Base-by-base conservation (phyloP, 2,797 vertebrate species). In the Antrozous pallidus region DNA sequence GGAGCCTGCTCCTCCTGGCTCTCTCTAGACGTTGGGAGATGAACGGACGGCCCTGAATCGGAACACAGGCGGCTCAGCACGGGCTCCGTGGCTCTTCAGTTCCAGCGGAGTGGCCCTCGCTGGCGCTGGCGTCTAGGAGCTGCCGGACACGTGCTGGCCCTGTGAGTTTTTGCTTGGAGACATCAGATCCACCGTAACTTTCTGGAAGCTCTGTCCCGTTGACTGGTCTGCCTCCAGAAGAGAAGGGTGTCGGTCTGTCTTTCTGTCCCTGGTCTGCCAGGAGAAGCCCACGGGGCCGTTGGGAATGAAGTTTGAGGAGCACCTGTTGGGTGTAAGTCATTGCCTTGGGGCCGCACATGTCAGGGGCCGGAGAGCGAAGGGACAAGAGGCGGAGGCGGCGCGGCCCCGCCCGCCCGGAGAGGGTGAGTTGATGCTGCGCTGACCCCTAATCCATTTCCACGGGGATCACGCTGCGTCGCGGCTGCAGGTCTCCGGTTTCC, bases 381-480 rank as follows among this genome's bases (percentile, higher is more conserved):
- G 58, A 65, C 6, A 16, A 90, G 87, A 63, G 45, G 51, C 6
- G 36, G 73, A 38, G 54, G 22, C 24, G 5, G 45, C 40, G 73
- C 12, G 33, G 28, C 31, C 14, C 28, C 47, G 33, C n/a, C n/a
- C 71, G 45, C 69, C 61, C 69, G 4, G 8, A 61, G 82, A 82
- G 70, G 42, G 71, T 42, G 74, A 82, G 49, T 70, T 73, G 31
- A 61, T 45, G 47, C 78, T 49, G 2, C 49, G 67, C 69, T 9
- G 6, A 61, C 31, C 40, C 69, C 75, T 80, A 45, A 75, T 82
- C 63, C 70, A 56, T 86, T 90, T 94, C 94, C 90, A 80, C 0
- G n/a, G 70, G 51, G 73, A 74, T 73, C 42, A 31, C 9, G 2
- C 31, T 63, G 38, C 38, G 61, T 17, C 28, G 73, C 10, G 33